A percentile compares a stretch with the other conserved stretches of the same genome.
Evolutionary conservation across 2,888 invertebrate species (phyloP).

Genomic region (Sarcophaga variegata): DNA sequence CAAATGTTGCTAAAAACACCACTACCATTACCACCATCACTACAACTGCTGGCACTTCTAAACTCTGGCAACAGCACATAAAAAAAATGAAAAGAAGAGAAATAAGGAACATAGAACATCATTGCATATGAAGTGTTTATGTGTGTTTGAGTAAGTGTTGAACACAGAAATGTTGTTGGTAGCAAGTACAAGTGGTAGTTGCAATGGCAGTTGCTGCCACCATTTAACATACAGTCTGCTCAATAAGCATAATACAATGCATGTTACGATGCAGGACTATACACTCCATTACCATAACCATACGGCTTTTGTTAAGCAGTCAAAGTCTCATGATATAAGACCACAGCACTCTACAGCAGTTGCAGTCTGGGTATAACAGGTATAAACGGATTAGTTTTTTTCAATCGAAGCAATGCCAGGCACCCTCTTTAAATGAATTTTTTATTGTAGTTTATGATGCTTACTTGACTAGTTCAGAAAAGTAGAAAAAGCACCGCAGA

Average conservation of each 20-base stretch:
- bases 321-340: too few relatives aligned
- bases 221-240: constrained; percentile 3
- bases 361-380: too few relatives aligned
- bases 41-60: constrained; percentile 10
- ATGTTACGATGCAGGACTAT: neutral
- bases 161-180: constrained; percentile 15
- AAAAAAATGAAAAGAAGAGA: neutral
- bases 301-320: constrained; percentile 19
- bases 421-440: too few relatives aligned
- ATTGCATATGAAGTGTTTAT: neutral
- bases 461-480: too few relatives aligned
- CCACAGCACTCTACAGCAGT: too few relatives aligned
- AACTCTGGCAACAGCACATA: neutral
- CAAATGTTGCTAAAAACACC: constrained; percentile 48
- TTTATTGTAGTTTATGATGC: too few relatives aligned
- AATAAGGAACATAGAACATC: too few relatives aligned
- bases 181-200: constrained; percentile 12
- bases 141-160: neutral
- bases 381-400: too few relatives aligned
- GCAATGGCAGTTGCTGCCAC: constrained; percentile 21
- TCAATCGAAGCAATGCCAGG: too few relatives aligned
- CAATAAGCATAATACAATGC: constrained; percentile 26
- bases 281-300: neutral
- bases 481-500: too few relatives aligned
- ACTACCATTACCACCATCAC: neutral